Percentiles rank a stretch among this genome's conserved stretches.
Conservation (phyloP, 2,797 vertebrate genomes). For the Podarcis lilfordi region DNA sequence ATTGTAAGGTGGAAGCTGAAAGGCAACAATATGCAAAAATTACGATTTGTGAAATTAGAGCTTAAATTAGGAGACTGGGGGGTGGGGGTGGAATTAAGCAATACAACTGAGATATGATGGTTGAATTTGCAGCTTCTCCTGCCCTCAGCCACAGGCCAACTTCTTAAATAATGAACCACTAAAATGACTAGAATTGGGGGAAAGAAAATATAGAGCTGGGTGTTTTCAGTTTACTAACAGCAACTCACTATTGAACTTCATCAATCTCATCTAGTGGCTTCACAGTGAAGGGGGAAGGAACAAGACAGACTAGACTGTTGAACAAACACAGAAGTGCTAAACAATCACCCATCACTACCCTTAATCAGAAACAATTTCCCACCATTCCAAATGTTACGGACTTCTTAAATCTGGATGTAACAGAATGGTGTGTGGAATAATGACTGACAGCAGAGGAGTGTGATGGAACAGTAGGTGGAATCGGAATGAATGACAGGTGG, state of each 20-base stretch:
- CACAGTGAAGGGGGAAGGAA: background rate
- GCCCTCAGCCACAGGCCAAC: background rate
- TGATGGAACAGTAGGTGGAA: no score
- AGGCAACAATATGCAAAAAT: no score
- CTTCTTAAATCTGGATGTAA: no score
- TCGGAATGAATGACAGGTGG: no score
- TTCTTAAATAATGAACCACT: background rate
- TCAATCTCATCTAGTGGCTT: background rate
- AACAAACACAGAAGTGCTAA: background rate
- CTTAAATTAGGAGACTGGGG: no score
- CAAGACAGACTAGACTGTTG: background rate
- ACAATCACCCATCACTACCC: background rate
- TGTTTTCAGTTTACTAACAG: background rate
- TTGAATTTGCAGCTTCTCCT: background rate
- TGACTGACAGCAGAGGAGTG: no score
- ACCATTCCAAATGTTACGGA: background rate
- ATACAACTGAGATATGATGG: background rate
- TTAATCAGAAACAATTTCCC: background rate
- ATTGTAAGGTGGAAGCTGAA: no score
- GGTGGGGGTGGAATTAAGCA: no score
- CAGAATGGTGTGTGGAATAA: no score
- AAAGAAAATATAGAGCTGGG: background rate
- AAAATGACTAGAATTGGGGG: background rate
- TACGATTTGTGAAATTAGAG: no score
- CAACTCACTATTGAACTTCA: background rate